A percentile compares a stretch with the other conserved stretches of the same genome.
Evolutionary conservation across 1,140 invertebrate species (phyloP).

Genomic region (Zaprionus lachaisei): DNA sequence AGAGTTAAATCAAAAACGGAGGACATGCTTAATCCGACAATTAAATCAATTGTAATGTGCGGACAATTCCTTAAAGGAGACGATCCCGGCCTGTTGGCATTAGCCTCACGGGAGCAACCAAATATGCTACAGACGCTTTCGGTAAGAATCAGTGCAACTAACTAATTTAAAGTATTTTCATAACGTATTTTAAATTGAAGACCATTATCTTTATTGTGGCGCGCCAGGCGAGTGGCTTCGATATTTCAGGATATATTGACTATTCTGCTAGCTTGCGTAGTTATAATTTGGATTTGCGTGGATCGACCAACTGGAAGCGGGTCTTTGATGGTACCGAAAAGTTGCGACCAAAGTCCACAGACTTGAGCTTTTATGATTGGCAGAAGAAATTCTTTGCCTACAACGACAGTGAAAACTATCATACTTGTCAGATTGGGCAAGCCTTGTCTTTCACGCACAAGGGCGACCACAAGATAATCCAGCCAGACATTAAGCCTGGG

Average conservation of each 20-base stretch:
- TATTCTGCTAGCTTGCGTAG: conserved; percentile 24
- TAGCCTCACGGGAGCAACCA: conserved; percentile 7
- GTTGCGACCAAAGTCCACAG: conserved; percentile 3
- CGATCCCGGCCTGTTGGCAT: conserved; percentile 15
- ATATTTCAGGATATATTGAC: conserved; percentile 34
- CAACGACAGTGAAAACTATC: conserved; percentile 31
- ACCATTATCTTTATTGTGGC: conserved; percentile 32
- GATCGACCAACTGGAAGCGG: conserved; percentile 25
- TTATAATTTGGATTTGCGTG: neutral
- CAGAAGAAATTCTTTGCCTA: conserved; percentile 7
- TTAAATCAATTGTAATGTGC: neutral
- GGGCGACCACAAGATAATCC: conserved; percentile 35
- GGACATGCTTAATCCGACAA: conserved; percentile 13
- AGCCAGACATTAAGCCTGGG: neutral
- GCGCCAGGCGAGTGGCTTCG: conserved; percentile 18
- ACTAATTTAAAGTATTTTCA: neutral
- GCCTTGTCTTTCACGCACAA: conserved; percentile 10
- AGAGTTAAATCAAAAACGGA: neutral
- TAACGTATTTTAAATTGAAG: neutral
- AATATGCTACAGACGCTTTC: conserved; percentile 27
- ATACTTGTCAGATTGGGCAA: neutral
- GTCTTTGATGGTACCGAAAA: conserved; percentile 13
- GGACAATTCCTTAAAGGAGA: neutral
- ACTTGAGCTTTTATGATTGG: conserved; percentile 29
- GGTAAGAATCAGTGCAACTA: neutral